Conservation (phyloP, 2,888 invertebrate genomes). For the Oligia fasciuncula region DNA sequence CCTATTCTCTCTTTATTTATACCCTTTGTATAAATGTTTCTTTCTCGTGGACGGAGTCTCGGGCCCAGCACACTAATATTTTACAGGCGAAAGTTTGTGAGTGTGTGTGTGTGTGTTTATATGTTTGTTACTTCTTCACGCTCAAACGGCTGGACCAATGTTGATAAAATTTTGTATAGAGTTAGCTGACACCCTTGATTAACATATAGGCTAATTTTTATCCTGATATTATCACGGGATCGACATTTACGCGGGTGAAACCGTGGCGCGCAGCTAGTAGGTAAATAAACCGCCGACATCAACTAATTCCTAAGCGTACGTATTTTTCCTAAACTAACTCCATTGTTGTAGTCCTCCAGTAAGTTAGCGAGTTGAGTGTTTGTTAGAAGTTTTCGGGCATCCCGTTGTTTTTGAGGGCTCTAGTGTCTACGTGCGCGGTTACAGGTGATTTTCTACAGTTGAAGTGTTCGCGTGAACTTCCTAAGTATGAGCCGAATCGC, state of each 20-base stretch:
- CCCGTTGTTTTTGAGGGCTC: conserved; percentile 78
- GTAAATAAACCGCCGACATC: conserved; percentile 43
- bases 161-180: too few species aligned
- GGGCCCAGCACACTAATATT: neutral
- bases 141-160: too few species aligned
- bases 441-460: conserved; percentile 80
- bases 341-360: conserved; percentile 66
- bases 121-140: too few species aligned
- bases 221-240: too few species aligned
- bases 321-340: conserved; percentile 69
- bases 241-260: too few species aligned
- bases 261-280: conserved; percentile 1
- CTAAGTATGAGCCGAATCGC: conserved; percentile 80
- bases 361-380: conserved; percentile 71
- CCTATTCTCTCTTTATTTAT: neutral
- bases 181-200: too few species aligned
- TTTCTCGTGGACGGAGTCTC: neutral
- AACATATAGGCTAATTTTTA: too few species aligned
- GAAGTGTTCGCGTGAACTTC: conserved; percentile 77
- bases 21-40: neutral
- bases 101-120: too few species aligned
- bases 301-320: conserved; percentile 59
- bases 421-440: conserved; percentile 72
- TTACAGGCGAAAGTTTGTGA: too few species aligned
- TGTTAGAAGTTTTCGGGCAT: conserved; percentile 77